Base-by-base conservation (phyloP, 2,888 invertebrate genomes). In the Mystacides longicornis region DNA sequence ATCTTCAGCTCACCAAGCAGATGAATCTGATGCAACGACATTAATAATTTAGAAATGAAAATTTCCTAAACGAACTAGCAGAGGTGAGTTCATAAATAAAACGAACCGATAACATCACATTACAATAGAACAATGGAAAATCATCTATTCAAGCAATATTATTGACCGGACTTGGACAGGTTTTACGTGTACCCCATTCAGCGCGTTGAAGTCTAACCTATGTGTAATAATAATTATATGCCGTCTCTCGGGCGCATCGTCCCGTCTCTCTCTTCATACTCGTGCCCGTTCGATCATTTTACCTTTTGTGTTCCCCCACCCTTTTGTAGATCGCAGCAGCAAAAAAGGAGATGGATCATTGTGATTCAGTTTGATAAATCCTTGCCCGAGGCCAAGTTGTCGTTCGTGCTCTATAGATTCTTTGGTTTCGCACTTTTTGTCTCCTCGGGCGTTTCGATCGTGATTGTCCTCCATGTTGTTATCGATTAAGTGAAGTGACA, bases 291-390 rank as follows among this genome's bases (percentile, higher is more conserved):
- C 16, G 14, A 14, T 14, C 37, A 11, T 27, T 27, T n/a, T n/a
- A n/a, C n/a, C n/a, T n/a, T n/a, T n/a, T n/a, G n/a, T 37, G 14
- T 37, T 4, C 45, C 45, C 45, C 45, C 45, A 45, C 45, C 45
- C 45, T 14, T 20, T 21, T 3, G 3, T 5, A 9, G 45, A 3
- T 3, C 4, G 5, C 5, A 11, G 5, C 5, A 27, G 7, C 4
- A 37, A 37, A 37, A 37, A 37, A 46, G 43, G 31, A 31, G 46
- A 21, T 21, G 52, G 52, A n/a, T 21, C 22, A 31, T 23, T 43
- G 37, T 23, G 46, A 16, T 49, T 54, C 54, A 54, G 54, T 54
- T 16, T 54, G 54, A 54, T 54, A 42, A 54, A 54, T 54, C 49
- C 49, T 18, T 42, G 54, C 54, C 54, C 43, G 16, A 21, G 54